phyloP scores from a whole-genome alignment of 2,797 vertebrate genomes.

The Pangasius mekongensis region DNA sequence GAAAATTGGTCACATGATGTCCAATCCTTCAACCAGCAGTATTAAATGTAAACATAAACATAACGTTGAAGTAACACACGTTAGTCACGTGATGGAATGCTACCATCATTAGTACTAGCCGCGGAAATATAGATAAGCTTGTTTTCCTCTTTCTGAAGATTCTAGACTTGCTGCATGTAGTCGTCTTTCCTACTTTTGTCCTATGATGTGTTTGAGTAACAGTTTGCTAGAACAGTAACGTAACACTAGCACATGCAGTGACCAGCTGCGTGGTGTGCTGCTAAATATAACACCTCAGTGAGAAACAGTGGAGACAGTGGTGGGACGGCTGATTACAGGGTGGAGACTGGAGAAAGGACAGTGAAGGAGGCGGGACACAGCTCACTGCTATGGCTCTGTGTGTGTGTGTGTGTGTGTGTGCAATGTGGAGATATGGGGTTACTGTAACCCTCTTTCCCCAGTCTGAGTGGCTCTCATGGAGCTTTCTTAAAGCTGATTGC shows the following conservation, averaged over 20 bases:
- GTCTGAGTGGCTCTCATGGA: conserved; percentile 45
- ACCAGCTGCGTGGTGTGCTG: not conserved
- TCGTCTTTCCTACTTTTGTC: not conserved
- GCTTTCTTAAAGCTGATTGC: conserved; percentile 53
- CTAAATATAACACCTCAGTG: conserved; percentile 51
- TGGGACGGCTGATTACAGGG: conserved; percentile 59
- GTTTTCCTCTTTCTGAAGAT: not conserved
- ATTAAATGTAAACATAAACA: not conserved
- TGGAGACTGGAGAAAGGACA: conserved; percentile 45
- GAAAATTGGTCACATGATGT: not conserved
- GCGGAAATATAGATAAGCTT: not conserved
- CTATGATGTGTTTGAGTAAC: not conserved
- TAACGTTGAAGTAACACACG: not conserved
- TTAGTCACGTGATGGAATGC: not conserved
- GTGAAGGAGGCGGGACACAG: conserved; percentile 38
- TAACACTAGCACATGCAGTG: too few relatives aligned
- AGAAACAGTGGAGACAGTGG: conserved; percentile 44
- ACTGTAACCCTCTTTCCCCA: conserved; percentile 32
- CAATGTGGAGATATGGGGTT: conserved; percentile 20
- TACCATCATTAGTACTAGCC: not conserved
- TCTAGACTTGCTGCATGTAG: not conserved
- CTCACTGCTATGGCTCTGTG: not conserved
- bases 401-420: not conserved
- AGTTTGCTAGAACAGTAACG: not conserved
- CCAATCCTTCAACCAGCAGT: not conserved